Conservation (phyloP, 2,888 invertebrate genomes). For the Hololepta plana region DNA sequence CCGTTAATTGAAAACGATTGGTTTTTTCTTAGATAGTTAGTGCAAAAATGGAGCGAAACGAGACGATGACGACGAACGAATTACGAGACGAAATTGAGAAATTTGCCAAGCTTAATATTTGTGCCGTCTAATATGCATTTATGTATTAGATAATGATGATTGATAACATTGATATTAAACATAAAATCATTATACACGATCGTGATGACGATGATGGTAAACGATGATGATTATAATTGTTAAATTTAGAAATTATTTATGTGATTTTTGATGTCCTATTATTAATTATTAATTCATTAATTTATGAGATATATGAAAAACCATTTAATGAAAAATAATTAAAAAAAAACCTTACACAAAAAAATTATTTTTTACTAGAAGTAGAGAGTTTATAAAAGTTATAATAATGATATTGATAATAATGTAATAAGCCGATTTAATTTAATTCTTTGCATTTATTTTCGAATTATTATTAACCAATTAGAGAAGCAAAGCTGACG, state of each 20-base stretch:
- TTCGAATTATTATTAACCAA: no score
- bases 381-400: conserved; percentile 13
- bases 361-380: conserved; percentile 14
- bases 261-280: conserved; percentile 22
- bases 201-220: no score
- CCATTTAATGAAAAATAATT: no score
- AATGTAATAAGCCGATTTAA: no score
- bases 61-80: conserved; percentile 1
- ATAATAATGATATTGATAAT: no score
- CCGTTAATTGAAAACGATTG: no score
- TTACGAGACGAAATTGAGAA: conserved; percentile 9
- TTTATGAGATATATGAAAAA: no score
- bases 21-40: no score
- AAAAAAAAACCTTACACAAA: no score
- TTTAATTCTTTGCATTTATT: no score
- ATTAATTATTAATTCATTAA: conserved; percentile 10
- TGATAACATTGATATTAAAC: conserved; percentile 7
- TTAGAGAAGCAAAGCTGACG: no score
- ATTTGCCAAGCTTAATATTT: conserved; percentile 20
- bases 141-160: conserved; percentile 22
- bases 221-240: conserved; percentile 16
- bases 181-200: conserved; percentile 6
- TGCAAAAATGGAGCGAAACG: no score
- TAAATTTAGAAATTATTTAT: conserved; percentile 25
- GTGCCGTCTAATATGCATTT: conserved; percentile 22